These are phyloP conservation scores for Hyphantria cunea DNA, from an alignment of 1,140 invertebrate genomes.

Conservation along the genomic window DNA sequence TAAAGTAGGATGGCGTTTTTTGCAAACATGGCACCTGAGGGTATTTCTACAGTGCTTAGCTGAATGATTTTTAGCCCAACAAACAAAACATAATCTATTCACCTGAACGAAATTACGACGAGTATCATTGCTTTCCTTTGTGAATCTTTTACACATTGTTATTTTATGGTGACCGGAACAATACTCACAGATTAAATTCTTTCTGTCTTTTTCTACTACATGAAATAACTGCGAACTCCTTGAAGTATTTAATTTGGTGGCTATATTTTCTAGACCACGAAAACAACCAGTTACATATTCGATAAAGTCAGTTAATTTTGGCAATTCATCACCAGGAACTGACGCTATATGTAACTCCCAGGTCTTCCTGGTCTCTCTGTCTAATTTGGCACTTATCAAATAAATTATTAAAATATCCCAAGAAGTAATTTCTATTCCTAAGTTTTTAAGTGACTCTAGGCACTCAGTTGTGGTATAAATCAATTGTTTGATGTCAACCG, in stretches of 20 bases:
- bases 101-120: slow-evolving; percentile 33
- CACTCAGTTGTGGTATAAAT: neutral
- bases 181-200: slow-evolving; percentile 9
- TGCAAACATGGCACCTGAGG: neutral
- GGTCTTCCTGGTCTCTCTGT: neutral
- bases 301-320: neutral
- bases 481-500: neutral
- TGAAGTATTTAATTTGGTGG: neutral
- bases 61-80: slow-evolving; percentile 36
- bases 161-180: slow-evolving; percentile 39
- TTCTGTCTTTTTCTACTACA: neutral
- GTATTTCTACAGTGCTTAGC: slow-evolving; percentile 7
- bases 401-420: neutral
- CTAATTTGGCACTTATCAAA: slow-evolving; percentile 1
- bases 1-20: slow-evolving; percentile 6
- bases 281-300: slow-evolving; percentile 5
- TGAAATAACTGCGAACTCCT: slow-evolving; percentile 1
- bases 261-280: slow-evolving; percentile 1
- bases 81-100: slow-evolving; percentile 37
- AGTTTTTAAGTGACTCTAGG: neutral
- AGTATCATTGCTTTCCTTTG: slow-evolving; percentile 21
- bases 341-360: slow-evolving; percentile 10
- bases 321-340: neutral
- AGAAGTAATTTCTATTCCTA: neutral
- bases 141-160: slow-evolving; percentile 34